Evolutionary conservation across 2,797 vertebrate species (phyloP).

Genomic region (Enteromius afrohamiltoni): DNA sequence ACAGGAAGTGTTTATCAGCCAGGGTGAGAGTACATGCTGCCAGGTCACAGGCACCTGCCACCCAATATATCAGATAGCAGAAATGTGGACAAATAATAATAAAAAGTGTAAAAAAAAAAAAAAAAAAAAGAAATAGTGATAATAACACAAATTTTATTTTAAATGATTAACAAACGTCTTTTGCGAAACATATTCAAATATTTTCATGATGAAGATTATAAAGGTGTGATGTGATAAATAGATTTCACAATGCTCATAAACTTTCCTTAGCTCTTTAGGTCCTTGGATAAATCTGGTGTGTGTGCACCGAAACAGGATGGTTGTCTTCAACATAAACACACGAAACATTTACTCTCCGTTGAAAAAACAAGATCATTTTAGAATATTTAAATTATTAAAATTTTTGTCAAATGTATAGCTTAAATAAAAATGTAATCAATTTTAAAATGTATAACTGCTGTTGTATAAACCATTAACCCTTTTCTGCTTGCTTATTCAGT

Average conservation of each 20-base stretch:
- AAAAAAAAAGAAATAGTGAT: background rate
- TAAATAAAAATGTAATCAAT: background rate
- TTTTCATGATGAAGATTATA: background rate
- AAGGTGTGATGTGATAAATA: background rate
- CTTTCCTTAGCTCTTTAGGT: background rate
- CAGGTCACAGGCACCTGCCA: constrained; percentile 33
- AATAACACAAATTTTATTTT: background rate
- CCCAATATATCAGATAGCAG: constrained; percentile 2
- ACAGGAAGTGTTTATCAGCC: constrained; percentile 57
- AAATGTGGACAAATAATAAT: background rate
- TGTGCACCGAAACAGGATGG: background rate
- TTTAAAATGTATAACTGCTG: background rate
- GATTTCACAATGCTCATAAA: constrained; percentile 4
- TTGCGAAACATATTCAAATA: background rate
- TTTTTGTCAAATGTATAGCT: background rate
- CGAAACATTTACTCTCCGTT: background rate
- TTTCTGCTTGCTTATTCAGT: background rate
- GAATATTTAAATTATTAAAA: background rate
- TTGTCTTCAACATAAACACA: background rate
- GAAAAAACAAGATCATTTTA: background rate
- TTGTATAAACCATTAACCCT: background rate
- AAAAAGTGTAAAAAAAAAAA: background rate
- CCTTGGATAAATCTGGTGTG: background rate
- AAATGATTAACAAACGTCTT: background rate
- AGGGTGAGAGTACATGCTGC: constrained; percentile 54